phyloP scores from a whole-genome alignment of 1,140 invertebrate species.

The Cylas formicarius region DNA sequence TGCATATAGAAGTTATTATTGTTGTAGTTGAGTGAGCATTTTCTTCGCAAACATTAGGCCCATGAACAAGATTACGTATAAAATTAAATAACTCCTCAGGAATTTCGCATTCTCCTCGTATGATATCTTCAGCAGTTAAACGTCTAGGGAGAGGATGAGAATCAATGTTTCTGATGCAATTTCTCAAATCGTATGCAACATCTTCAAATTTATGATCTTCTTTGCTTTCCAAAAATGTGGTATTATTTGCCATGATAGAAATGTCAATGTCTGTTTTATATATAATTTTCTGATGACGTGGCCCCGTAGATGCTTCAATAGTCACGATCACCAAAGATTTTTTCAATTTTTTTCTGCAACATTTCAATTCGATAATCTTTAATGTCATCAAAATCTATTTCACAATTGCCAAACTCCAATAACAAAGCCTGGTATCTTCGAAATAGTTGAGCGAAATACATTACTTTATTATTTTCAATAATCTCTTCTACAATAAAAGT shows the following conservation, averaged over 20 bases:
- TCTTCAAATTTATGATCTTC: no score
- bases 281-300: constrained; percentile 19
- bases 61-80: no score
- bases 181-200: constrained; percentile 2
- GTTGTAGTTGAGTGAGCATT: constrained; percentile 3
- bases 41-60: no score
- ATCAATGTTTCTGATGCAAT: no score
- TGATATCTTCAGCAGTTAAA: no score
- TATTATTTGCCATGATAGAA: no score
- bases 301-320: constrained; percentile 32
- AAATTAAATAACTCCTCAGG: no score
- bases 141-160: background rate
- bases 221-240: no score
- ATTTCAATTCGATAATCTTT: constrained; percentile 32
- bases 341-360: no score
- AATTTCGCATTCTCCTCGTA: no score
- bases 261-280: no score
- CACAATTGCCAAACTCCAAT: constrained; percentile 14
- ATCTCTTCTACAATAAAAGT: constrained; percentile 11
- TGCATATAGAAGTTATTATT: constrained; percentile 35
- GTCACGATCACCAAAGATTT: constrained; percentile 31
- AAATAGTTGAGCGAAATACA: constrained; percentile 18
- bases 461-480: constrained; percentile 15
- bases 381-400: constrained; percentile 15
- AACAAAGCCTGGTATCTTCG: constrained; percentile 16